These are phyloP conservation scores for Geococcyx californianus DNA, from an alignment of 2,113 vertebrate species.

Conservation along the genomic window DNA sequence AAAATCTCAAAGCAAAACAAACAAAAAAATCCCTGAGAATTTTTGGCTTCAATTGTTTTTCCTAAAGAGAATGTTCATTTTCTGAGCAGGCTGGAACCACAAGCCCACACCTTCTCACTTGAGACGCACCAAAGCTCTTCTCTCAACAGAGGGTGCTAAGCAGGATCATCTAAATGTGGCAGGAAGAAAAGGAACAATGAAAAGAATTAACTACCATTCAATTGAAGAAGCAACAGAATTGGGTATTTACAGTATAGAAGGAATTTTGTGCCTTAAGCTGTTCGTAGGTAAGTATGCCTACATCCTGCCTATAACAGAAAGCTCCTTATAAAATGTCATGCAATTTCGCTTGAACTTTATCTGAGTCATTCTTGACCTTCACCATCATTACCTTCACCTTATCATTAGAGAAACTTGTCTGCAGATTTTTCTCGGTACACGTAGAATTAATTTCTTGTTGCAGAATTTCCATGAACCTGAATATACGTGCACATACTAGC, in stretches of 20 bases:
- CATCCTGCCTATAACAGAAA: not conserved
- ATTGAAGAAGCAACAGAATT: not conserved
- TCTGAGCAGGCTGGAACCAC: not conserved
- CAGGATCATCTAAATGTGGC: not conserved
- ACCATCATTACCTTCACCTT: not conserved
- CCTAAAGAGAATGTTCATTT: not conserved
- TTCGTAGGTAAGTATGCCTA: not conserved
- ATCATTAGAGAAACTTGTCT: not conserved
- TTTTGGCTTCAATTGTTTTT: not conserved
- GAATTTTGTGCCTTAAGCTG: not conserved
- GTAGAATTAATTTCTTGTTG: not conserved
- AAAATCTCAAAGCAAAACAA: not conserved
- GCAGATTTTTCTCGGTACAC: not conserved
- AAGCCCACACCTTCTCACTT: not conserved
- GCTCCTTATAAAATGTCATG: not conserved
- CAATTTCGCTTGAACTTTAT: not conserved
- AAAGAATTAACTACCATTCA: not conserved
- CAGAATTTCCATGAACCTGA: not conserved
- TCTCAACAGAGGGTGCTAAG: not conserved
- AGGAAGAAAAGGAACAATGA: not conserved
- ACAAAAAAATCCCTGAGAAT: rapidly evolving
- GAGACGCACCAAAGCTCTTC: not conserved
- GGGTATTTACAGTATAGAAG: not conserved
- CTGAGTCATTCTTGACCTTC: not conserved
- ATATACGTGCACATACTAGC: not conserved